Conservation (phyloP, 2,888 invertebrate species). For the Tubulanus polymorphus region DNA sequence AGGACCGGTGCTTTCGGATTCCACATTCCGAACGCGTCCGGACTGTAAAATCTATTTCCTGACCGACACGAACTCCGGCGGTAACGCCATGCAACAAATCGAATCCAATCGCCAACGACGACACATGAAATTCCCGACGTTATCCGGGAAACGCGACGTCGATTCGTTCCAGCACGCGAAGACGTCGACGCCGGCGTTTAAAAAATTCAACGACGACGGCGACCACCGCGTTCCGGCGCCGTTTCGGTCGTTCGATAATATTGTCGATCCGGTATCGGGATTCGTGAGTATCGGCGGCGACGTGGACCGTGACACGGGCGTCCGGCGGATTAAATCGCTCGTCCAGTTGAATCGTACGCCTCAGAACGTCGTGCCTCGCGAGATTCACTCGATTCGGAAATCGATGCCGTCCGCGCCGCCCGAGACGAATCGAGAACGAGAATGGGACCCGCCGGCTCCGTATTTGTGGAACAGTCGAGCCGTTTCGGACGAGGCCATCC, state of each 20-base stretch:
- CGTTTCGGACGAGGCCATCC: constrained; percentile 38
- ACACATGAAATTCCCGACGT: constrained; percentile 43
- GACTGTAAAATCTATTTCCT: constrained; percentile 31
- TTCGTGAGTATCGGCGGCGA: constrained; percentile 49
- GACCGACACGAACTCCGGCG: constrained; percentile 39
- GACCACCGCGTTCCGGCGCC: constrained; percentile 40
- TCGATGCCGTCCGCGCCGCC: constrained; percentile 32
- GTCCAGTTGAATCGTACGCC: constrained; percentile 41
- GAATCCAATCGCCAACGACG: constrained; percentile 37
- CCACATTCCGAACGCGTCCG: constrained; percentile 35
- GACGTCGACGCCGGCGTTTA: constrained; percentile 23
- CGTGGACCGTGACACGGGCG: constrained; percentile 42
- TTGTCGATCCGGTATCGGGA: constrained; percentile 48
- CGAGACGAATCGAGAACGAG: constrained; percentile 34
- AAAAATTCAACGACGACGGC: constrained; percentile 43
- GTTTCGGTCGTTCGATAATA: constrained; percentile 42
- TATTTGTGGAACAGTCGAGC: constrained; percentile 45
- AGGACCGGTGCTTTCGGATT: constrained; percentile 35
- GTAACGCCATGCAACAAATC: constrained; percentile 35
- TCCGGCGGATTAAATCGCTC: constrained; percentile 33
- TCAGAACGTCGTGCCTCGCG: constrained; percentile 32
- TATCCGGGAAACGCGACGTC: constrained; percentile 35
- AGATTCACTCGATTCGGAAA: constrained; percentile 32
- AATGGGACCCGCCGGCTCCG: constrained; percentile 40
- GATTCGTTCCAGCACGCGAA: constrained; percentile 36